A percentile compares a stretch with the other conserved stretches of the same genome.
Evolutionary conservation across 2,113 vertebrate species (phyloP).

Genomic region (Zosterops hypoxanthus): DNA sequence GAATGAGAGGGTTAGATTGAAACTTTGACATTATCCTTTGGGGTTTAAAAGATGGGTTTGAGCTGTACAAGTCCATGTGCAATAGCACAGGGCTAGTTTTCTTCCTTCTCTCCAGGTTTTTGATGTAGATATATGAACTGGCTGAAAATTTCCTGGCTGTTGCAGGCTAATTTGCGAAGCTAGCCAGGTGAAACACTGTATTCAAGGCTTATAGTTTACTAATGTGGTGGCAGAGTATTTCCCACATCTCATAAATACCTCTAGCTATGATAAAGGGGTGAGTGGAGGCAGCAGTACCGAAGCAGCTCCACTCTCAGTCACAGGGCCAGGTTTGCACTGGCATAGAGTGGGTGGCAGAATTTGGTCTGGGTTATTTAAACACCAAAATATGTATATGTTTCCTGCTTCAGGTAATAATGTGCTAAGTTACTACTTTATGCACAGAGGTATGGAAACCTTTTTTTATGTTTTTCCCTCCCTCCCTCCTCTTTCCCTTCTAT

Average conservation of each 20-base stretch:
- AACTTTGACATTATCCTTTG: background rate
- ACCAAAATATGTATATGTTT: constrained; percentile 51
- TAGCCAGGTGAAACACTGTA: background rate
- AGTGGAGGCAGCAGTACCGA: background rate
- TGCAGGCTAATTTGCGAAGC: background rate
- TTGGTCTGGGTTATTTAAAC: constrained; percentile 31
- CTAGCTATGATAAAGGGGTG: background rate
- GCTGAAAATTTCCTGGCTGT: background rate
- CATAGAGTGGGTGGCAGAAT: constrained; percentile 34
- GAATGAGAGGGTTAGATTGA: background rate
- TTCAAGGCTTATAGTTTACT: background rate
- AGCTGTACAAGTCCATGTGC: background rate
- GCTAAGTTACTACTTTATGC: constrained; percentile 66
- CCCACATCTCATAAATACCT: background rate
- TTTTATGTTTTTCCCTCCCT: constrained; percentile 76
- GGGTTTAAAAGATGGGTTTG: background rate
- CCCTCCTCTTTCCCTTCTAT: constrained; percentile 78
- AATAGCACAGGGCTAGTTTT: background rate
- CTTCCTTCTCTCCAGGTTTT: background rate
- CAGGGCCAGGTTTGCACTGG: background rate
- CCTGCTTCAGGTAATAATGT: constrained; percentile 65
- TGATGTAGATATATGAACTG: background rate
- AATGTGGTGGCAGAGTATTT: background rate
- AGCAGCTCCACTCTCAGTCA: background rate
- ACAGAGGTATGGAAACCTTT: constrained; percentile 69